phyloP scores from a whole-genome alignment of 2,888 invertebrate genomes.

The Ptilodon capucinus region DNA sequence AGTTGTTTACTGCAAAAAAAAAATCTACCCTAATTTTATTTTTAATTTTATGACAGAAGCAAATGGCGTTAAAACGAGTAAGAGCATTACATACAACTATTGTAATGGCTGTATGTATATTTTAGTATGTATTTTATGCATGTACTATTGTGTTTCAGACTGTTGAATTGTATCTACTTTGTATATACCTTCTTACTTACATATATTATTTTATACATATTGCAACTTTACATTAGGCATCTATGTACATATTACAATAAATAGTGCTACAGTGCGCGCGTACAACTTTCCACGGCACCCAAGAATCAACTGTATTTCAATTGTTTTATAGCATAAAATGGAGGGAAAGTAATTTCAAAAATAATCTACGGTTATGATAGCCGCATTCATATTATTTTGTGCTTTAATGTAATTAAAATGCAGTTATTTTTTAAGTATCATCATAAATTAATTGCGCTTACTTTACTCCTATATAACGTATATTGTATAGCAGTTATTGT shows the following conservation, averaged over 20 bases:
- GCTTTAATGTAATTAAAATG: too few relatives aligned
- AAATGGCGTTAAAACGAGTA: constrained; percentile 75
- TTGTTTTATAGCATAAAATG: too few relatives aligned
- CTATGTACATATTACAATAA: too few relatives aligned
- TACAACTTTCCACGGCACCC: too few relatives aligned
- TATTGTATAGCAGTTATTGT: background rate
- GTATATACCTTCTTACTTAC: background rate
- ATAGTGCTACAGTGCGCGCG: too few relatives aligned
- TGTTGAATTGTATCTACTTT: constrained; percentile 4
- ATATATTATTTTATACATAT: background rate
- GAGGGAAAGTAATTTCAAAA: too few relatives aligned
- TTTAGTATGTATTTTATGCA: constrained; percentile 55
- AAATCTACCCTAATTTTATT: constrained; percentile 13
- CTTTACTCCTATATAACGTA: too few relatives aligned
- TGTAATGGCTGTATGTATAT: constrained; percentile 78
- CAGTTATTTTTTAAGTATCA: background rate
- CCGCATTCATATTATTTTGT: too few relatives aligned
- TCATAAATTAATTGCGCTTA: background rate
- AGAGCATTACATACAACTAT: constrained; percentile 75
- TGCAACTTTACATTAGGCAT: too few relatives aligned
- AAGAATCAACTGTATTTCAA: too few relatives aligned
- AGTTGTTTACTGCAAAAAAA: too few relatives aligned
- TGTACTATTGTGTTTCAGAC: constrained; percentile 35
- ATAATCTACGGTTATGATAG: too few relatives aligned
- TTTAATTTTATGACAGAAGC: constrained; percentile 67